Base-by-base conservation (phyloP, 2,888 invertebrate genomes). In the Schrankia costaestrigalis region DNA sequence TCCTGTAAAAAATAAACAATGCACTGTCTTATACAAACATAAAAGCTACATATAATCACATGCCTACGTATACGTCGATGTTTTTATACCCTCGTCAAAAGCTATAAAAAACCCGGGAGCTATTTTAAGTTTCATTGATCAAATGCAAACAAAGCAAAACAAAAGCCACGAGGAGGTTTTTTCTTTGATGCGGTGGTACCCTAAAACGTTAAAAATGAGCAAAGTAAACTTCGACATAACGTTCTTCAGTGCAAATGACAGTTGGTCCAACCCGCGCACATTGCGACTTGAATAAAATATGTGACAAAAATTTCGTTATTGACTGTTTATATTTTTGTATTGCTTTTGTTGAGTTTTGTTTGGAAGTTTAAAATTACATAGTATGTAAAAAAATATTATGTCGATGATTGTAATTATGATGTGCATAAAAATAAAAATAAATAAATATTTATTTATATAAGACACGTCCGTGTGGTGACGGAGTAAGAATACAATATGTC, bases 191-290 rank as follows among this genome's bases (percentile, higher is more conserved):
- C 14, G 7, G 10, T 31, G 10, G 30, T 36, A 32, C 27, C 26
- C 17, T 12, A 46, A 37, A 44, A 28, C 27, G 23, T 43, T 37
- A 33, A 53, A 49, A 42, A 40, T 11, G 17, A 31, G 31, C 19
- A 32, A 45, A 38, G 34, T 29, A 35, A 46, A 46, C 38, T 45
- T 43, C 39, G 34, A 41, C 33, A 35, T 42, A 21, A 41, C 30
- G 29, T 32, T 39, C 37, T 41, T 31, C 38, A 44, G 39, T 60
- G 58, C 32, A 29, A 42, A 35, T 60, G 53, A 46, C 56, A 50
- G 45, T 50, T 47, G 40, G 33, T 42, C 35, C 31, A 32, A 45
- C 27, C 3, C 34, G 17, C 39, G 27, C 9, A 36, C 31, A 36
- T 35, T 18, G 23, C 21, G 9, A 48, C 33, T 11, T 29, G 30